These are phyloP conservation scores for Morone saxatilis DNA, from an alignment of 2,113 vertebrate genomes.

Conservation along the genomic window DNA sequence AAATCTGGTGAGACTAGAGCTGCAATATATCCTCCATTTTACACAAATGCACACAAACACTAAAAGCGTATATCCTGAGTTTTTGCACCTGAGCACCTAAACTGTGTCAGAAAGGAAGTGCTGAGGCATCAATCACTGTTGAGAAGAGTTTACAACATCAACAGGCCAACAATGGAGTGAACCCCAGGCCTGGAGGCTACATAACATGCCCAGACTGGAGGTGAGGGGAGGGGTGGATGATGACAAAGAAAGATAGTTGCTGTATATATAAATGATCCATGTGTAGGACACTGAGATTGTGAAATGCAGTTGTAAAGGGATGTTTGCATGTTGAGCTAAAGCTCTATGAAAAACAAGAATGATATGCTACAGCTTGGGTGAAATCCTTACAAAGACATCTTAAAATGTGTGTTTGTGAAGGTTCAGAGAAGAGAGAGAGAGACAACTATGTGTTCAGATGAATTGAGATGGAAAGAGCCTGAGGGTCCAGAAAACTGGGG, in stretches of 20 bases:
- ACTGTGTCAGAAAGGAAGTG: not conserved
- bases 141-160: slow-evolving; percentile 14
- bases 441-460: not conserved
- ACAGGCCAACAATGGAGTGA: not conserved
- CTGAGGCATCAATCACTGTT: slow-evolving; percentile 14
- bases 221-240: not conserved
- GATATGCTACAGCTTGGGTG: not conserved
- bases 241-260: not conserved
- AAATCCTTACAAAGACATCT: not conserved
- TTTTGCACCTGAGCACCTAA: slow-evolving; percentile 9
- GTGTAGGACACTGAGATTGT: not conserved
- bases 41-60: not conserved
- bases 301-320: not conserved
- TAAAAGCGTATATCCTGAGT: not conserved
- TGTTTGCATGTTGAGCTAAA: not conserved
- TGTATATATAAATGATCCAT: not conserved
- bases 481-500: not conserved
- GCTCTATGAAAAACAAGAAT: not conserved
- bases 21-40: not conserved
- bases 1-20: not conserved
- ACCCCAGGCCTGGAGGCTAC: not conserved
- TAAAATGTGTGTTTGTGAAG: not conserved
- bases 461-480: not conserved
- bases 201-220: slow-evolving; percentile 32
- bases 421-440: not conserved